A percentile compares a stretch with the other conserved stretches of the same genome.
Conservation (phyloP, 2,888 invertebrate genomes). For the Lepas anatifera region DNA sequence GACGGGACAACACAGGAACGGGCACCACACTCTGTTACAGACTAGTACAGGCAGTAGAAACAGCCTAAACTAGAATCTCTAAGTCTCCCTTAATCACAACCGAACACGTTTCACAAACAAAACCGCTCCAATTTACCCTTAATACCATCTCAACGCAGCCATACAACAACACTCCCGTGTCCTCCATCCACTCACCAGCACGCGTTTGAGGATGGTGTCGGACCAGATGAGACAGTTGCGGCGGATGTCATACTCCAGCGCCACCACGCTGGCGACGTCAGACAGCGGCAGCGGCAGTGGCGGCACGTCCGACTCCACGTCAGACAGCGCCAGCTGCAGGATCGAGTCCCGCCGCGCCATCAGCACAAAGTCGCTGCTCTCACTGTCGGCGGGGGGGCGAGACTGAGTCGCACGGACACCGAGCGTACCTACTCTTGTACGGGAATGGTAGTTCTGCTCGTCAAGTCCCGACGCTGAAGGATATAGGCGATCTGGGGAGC, state of each 20-base stretch:
- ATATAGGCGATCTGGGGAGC: too few relatives aligned
- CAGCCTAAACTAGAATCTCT: too few relatives aligned
- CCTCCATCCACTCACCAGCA: conserved; percentile 41
- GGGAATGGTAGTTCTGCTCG: too few relatives aligned
- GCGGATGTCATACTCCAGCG: conserved; percentile 71
- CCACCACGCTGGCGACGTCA: conserved; percentile 63
- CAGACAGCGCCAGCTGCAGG: not conserved
- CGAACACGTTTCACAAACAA: too few relatives aligned
- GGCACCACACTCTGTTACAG: too few relatives aligned
- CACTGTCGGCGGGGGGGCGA: not conserved
- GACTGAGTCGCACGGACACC: too few relatives aligned
- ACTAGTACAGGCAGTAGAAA: too few relatives aligned
- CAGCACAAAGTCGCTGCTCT: not conserved
- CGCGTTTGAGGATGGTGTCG: conserved; percentile 64
- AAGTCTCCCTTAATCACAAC: too few relatives aligned
- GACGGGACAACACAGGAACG: too few relatives aligned
- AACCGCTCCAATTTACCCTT: not conserved
- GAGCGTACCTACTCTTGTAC: too few relatives aligned
- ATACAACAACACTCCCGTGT: too few relatives aligned
- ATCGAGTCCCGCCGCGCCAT: not conserved
- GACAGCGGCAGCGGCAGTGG: conserved; percentile 47
- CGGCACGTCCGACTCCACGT: not conserved
- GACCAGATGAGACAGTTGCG: conserved; percentile 83
- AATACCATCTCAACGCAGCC: not conserved
- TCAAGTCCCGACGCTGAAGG: too few relatives aligned